phyloP scores from a whole-genome alignment of 2,797 vertebrate species.

The Chaunax sp. region DNA sequence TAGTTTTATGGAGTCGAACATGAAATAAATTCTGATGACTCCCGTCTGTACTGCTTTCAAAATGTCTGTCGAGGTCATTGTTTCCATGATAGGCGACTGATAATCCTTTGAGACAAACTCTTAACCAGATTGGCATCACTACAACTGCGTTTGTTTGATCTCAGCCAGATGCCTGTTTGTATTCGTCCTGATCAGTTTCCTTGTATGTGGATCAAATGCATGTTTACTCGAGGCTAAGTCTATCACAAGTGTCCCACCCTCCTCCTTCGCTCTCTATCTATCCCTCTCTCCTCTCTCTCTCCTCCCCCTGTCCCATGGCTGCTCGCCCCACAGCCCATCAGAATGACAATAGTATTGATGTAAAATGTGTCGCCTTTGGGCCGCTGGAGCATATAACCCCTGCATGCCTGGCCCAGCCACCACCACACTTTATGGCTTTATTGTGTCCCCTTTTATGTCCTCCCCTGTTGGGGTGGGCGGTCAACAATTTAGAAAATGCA shows the following conservation, averaged over 20 bases:
- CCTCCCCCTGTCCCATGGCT: constrained; percentile 54
- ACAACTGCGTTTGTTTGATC: constrained; percentile 53
- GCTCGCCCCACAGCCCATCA: constrained; percentile 78
- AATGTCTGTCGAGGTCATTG: background rate
- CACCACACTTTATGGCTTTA: constrained; percentile 84
- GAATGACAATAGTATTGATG: constrained; percentile 86
- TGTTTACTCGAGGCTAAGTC: constrained; percentile 70
- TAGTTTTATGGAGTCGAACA: too few species aligned
- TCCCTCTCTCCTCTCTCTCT: constrained; percentile 21
- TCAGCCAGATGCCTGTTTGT: constrained; percentile 58
- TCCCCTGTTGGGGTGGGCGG: constrained; percentile 72
- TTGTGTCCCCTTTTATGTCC: constrained; percentile 81
- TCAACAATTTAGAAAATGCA: constrained; percentile 81
- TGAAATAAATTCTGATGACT: too few species aligned
- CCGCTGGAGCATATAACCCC: constrained; percentile 75
- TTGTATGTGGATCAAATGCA: constrained; percentile 58
- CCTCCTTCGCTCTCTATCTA: constrained; percentile 45
- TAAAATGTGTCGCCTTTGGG: constrained; percentile 85
- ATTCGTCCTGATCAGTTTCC: constrained; percentile 71
- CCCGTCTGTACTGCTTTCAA: constrained; percentile 7
- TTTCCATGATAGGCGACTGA: constrained; percentile 19
- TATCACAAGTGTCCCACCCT: constrained; percentile 69
- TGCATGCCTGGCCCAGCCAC: constrained; percentile 79
- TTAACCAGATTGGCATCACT: constrained; percentile 48
- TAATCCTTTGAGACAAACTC: constrained; percentile 33